These are phyloP conservation scores for Pterocles orientalis DNA, from an alignment of 2,113 vertebrate genomes.

Conservation along the genomic window DNA sequence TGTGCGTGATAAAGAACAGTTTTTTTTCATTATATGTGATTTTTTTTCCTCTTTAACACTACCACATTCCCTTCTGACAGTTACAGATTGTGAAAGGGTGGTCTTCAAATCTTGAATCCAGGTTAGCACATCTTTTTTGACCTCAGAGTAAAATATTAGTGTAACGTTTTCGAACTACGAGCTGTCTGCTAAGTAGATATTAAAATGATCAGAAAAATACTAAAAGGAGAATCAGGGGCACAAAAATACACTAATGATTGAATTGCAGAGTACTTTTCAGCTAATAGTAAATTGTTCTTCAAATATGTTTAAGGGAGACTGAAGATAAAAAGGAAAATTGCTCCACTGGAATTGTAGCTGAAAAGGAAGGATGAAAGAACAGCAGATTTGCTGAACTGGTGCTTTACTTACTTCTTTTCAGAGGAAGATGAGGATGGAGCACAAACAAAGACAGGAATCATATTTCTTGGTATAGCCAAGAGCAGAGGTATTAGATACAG, in stretches of 20 bases:
- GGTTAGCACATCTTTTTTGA: background rate
- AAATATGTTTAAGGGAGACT: background rate
- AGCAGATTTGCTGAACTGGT: conserved; percentile 8
- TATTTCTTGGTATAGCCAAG: background rate
- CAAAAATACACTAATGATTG: background rate
- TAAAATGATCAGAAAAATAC: background rate
- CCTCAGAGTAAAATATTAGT: background rate
- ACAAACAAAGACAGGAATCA: background rate
- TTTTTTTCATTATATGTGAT: background rate
- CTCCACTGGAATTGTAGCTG: background rate
- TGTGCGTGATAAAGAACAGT: background rate
- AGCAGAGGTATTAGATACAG: background rate
- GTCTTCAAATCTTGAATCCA: background rate
- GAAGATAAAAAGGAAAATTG: conserved; percentile 34
- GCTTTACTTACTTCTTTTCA: conserved; percentile 12
- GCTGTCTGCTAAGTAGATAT: background rate
- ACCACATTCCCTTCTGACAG: background rate
- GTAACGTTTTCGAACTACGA: background rate
- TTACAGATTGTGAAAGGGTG: background rate
- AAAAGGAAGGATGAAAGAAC: conserved; percentile 2
- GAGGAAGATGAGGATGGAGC: background rate
- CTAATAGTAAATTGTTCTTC: conserved; percentile 9
- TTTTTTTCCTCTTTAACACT: background rate
- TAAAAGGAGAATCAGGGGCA: background rate
- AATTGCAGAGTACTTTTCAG: background rate